Conservation (phyloP, 2,797 vertebrate species). For the Phataginus tricuspis region DNA sequence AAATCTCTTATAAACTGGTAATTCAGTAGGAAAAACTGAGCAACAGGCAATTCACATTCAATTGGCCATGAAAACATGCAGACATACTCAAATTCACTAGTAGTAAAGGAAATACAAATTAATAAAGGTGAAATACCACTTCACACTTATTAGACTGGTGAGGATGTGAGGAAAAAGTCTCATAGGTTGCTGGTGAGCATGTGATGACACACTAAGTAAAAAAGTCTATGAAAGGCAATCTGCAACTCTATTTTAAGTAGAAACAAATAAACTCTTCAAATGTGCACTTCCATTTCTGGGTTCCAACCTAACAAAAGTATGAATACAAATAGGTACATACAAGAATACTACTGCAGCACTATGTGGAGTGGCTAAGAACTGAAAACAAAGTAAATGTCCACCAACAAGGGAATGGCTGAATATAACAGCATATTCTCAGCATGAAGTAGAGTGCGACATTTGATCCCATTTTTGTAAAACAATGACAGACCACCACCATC, state of each 20-base stretch:
- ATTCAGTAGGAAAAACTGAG: not conserved
- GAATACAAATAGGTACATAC: not conserved
- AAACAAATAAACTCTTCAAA: conserved; percentile 5
- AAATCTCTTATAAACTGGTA: not conserved
- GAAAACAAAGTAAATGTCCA: not conserved
- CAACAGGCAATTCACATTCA: not conserved
- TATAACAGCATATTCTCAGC: not conserved
- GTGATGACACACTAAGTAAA: not conserved
- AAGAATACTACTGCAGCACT: not conserved
- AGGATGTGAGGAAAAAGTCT: not conserved
- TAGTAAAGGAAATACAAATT: not conserved
- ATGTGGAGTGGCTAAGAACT: not conserved
- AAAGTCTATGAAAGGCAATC: conserved; percentile 14
- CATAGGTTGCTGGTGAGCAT: not conserved
- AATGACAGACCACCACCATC: not conserved
- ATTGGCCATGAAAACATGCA: not conserved
- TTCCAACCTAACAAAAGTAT: conserved; percentile 35
- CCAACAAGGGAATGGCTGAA: not conserved
- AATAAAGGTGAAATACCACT: not conserved
- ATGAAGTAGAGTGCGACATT: not conserved
- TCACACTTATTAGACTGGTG: not conserved
- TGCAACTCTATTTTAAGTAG: conserved; percentile 18
- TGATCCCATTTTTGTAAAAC: not conserved
- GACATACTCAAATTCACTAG: not conserved
- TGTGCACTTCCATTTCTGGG: conserved; percentile 28